phyloP scores from a whole-genome alignment of 2,797 vertebrate genomes.

The Myripristis jacobus region DNA sequence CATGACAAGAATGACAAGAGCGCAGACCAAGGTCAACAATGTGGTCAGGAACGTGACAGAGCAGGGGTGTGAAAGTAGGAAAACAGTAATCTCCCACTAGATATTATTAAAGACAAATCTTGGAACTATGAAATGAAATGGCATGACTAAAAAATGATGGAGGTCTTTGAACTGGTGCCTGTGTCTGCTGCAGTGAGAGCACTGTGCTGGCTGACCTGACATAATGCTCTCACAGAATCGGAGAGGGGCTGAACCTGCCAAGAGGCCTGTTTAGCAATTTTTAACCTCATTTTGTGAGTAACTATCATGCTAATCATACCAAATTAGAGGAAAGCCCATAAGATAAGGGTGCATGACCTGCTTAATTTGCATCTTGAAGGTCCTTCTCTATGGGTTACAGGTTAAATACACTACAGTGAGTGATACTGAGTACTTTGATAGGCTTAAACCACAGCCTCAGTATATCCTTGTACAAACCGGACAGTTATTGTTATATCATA shows the following conservation, averaged over 20 bases:
- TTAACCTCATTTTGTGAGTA: conserved; percentile 6
- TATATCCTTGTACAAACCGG: no score
- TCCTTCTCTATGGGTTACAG: neutral
- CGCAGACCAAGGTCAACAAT: no score
- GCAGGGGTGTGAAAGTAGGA: no score
- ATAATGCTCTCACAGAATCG: conserved; percentile 23
- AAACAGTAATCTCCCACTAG: no score
- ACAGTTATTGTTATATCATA: no score
- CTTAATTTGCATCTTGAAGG: conserved; percentile 1
- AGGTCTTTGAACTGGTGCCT: conserved; percentile 19
- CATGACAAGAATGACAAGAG: neutral
- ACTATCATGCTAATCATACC: conserved; percentile 4
- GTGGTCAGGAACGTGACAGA: no score
- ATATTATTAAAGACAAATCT: conserved; percentile 13
- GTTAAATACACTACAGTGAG: no score
- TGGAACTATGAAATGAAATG: conserved; percentile 13
- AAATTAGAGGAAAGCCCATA: neutral
- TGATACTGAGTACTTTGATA: no score
- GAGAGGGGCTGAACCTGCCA: conserved; percentile 3
- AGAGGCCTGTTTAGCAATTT: neutral
- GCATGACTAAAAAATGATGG: conserved; percentile 2
- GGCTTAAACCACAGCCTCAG: no score
- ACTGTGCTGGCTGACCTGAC: conserved; percentile 30
- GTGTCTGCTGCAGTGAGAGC: conserved; percentile 46
- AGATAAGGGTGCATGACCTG: neutral